Conservation (phyloP, 2,888 invertebrate genomes). For the Nudaria mundana region DNA sequence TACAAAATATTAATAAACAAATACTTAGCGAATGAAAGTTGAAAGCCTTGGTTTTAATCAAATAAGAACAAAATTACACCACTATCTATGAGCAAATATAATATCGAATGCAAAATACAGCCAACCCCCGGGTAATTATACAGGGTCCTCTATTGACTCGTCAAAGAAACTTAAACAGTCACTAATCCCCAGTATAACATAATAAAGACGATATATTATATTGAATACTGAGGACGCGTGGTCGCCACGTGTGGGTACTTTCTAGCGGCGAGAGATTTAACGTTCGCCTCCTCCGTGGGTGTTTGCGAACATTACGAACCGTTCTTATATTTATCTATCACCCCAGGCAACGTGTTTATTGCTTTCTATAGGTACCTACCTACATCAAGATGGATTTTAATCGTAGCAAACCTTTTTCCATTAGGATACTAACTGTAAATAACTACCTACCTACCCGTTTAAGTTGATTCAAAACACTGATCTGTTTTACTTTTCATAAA, state of each 20-base stretch:
- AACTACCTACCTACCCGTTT: too few species aligned
- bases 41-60: too few species aligned
- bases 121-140: slow-evolving; percentile 4
- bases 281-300: slow-evolving; percentile 14
- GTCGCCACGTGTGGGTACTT: slow-evolving; percentile 8
- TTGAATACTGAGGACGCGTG: slow-evolving; percentile 26
- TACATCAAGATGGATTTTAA: too few species aligned
- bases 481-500: too few species aligned
- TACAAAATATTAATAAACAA: too few species aligned
- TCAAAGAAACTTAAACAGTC: slow-evolving; percentile 20
- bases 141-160: slow-evolving; percentile 17
- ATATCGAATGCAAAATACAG: neutral
- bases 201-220: slow-evolving; percentile 30
- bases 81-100: slow-evolving; percentile 1
- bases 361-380: slow-evolving; percentile 34
- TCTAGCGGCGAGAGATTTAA: slow-evolving; percentile 27
- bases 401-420: too few species aligned
- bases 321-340: slow-evolving; percentile 38
- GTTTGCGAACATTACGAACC: slow-evolving; percentile 21
- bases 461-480: too few species aligned
- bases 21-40: too few species aligned
- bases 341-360: slow-evolving; percentile 49
- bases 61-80: neutral
- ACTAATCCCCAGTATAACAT: slow-evolving; percentile 20
- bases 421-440: too few species aligned